These are phyloP conservation scores for Trachelus iudaicus DNA, from an alignment of 2,888 invertebrate species.

Conservation along the genomic window DNA sequence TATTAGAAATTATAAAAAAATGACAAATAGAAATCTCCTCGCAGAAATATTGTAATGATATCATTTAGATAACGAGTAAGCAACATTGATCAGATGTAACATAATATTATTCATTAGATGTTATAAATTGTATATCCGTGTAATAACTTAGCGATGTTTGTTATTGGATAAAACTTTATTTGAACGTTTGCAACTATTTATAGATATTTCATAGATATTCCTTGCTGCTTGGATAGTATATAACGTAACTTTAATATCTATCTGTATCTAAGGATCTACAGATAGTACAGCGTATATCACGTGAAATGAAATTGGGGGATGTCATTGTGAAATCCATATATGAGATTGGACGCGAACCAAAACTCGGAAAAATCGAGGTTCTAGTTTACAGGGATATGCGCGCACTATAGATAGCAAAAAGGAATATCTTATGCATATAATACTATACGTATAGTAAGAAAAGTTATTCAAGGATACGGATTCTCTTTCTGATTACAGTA, in stretches of 20 bases:
- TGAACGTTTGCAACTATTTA: too few relatives aligned
- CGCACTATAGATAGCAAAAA: not conserved
- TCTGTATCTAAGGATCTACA: not conserved
- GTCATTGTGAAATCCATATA: not conserved
- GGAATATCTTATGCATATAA: not conserved
- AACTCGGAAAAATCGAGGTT: not conserved
- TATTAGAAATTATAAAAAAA: too few relatives aligned
- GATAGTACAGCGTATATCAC: not conserved
- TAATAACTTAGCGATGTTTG: too few relatives aligned
- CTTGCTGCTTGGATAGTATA: not conserved
- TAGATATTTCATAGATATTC: too few relatives aligned
- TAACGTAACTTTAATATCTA: not conserved
- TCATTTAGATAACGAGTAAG: too few relatives aligned
- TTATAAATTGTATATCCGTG: too few relatives aligned
- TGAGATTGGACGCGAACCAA: not conserved
- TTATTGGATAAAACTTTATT: too few relatives aligned
- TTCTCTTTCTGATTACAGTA: slow-evolving; percentile 33
- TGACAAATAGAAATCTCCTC: too few relatives aligned
- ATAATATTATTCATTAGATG: too few relatives aligned
- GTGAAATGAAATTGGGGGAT: not conserved
- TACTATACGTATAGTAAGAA: not conserved
- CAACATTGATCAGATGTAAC: too few relatives aligned
- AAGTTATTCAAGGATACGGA: not conserved
- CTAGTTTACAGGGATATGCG: not conserved
- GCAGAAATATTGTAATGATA: too few relatives aligned